Base-by-base conservation (phyloP, 2,113 vertebrate species). In the Aspiorhynchus laticeps region DNA sequence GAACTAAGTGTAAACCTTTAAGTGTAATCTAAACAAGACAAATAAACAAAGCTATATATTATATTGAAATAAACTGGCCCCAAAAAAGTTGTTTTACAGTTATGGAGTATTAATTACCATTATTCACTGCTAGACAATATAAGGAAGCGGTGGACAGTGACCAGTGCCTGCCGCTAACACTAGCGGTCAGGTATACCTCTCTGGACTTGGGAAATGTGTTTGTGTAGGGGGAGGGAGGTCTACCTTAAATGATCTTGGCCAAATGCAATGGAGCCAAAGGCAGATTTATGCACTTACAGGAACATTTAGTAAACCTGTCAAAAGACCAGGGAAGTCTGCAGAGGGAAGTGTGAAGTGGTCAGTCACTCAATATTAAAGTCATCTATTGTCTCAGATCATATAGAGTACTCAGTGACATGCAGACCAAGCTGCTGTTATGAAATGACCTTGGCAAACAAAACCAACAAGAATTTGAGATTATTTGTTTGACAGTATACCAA, bases 41-140 rank as follows among this genome's bases (percentile, higher is more conserved):
- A 51, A 51, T 51, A 17, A 51, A 51, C 48, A 51, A 51, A 77
- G 12, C 28, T 19, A 53, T 12, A 51, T 17, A n/a, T 77, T 77
- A 51, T 28, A 19, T 77, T 77, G 48, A 77, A 77, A 31, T 19
- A 19, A 77, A 21, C 4, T 0, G 26, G 46, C 46, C 46, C 15
- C 26, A 17, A 33, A 26, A 43, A 48, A 69, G 59, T 10, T 9
- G 17, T 21, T 65, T 38, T 51, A 65, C n/a, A 33, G 76, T 46
- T 7, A 41, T 65, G 83, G 83, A 71, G 85, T 87, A 90, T 93
- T 87, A 92, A 93, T 93, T 89, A 93, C 88, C 94, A 93, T 90
- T 79, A 93, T 92, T 92, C 90, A 87, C 88, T 87, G 76, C 31
- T 53, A 85, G 85, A 94, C 94, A 95, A 95, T 94, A 86, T 91